phyloP scores from a whole-genome alignment of 2,113 vertebrate genomes.

The Synchiropus splendidus region DNA sequence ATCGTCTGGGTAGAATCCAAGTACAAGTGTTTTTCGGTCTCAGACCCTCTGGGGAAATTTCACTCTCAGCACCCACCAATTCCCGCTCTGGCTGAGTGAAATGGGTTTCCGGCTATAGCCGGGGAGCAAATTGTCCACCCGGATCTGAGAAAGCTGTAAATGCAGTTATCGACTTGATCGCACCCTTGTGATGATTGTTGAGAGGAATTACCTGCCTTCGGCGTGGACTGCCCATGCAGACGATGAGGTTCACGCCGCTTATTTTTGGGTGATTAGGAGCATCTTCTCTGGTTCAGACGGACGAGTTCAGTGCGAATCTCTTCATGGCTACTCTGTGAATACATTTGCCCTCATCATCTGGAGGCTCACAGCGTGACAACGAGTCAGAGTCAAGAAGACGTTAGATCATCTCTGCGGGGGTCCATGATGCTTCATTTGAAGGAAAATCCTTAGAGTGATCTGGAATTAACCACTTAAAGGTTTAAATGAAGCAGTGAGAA shows the following conservation, averaged over 20 bases:
- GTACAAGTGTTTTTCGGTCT: conserved; percentile 35
- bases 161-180: conserved; percentile 45
- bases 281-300: too few relatives aligned
- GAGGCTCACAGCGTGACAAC: too few relatives aligned
- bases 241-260: conserved; percentile 10
- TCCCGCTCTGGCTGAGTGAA: conserved; percentile 24
- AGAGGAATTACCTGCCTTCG: conserved; percentile 31
- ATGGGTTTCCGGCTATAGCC: conserved; percentile 35
- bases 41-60: conserved; percentile 52
- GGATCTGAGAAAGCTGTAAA: conserved; percentile 40
- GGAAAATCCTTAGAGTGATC: too few relatives aligned
- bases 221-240: conserved; percentile 17
- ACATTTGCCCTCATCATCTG: too few relatives aligned
- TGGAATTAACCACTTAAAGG: too few relatives aligned
- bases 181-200: conserved; percentile 44
- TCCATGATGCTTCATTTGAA: too few relatives aligned
- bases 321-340: too few relatives aligned
- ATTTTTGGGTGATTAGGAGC: conserved; percentile 21
- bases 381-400: too few relatives aligned
- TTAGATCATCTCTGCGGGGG: too few relatives aligned
- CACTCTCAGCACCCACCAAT: conserved; percentile 35
- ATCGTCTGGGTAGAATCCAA: conserved; percentile 32
- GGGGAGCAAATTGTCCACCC: conserved; percentile 39
- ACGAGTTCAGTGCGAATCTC: too few relatives aligned
- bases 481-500: too few relatives aligned